Evolutionary conservation across 1,140 invertebrate species (phyloP), one percentile per base, ranked within the genome.

Genomic region (Eubasilissa regina): DNA sequence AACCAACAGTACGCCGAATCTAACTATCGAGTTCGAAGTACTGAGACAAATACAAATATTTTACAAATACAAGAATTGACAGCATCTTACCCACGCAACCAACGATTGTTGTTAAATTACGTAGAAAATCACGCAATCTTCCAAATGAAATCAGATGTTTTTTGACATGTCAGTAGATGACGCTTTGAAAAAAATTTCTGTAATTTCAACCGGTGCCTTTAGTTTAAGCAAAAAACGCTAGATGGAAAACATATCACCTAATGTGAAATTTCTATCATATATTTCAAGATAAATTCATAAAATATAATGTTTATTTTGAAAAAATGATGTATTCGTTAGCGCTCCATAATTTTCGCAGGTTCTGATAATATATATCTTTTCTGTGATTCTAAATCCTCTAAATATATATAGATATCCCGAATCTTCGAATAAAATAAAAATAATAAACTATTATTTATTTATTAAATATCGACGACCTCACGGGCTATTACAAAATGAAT

Each of bases 161-260:
- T 75, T 75, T 75, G 73, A 75, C 73, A 62, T 60, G 55, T 60
- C 55, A 45, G 73, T 75, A 75, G 73, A 75, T 75, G 73, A 75
- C 73, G 73, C 73, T 75, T 75, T 70, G 66, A 70, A 70, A 70
- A 48, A 48, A 45, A 15, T 70, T 45, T 45, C 66, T 51, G 66
- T 17, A 48, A 45, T 70, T 51, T 21, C 66, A 12, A 9, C n/a
- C 45, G 66, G 15, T 48, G n/a, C 12, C 47, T n/a, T 48, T 70
- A 70, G 45, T 70, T 47, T 12, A 6, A 3, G 6, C 48, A 17
- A 47, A 11, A 19, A 12, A 15, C 66, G 66, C 66, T 48, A 70
- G 66, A 70, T 70, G 66, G 66, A 12, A 35, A 35, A 35, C 25
- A 35, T n/a, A n/a, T 35, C 25, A 35, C 25, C 25, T 35, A 35